Base-by-base conservation (phyloP, 2,797 vertebrate genomes). In the Phaenicophaeus curvirostris region DNA sequence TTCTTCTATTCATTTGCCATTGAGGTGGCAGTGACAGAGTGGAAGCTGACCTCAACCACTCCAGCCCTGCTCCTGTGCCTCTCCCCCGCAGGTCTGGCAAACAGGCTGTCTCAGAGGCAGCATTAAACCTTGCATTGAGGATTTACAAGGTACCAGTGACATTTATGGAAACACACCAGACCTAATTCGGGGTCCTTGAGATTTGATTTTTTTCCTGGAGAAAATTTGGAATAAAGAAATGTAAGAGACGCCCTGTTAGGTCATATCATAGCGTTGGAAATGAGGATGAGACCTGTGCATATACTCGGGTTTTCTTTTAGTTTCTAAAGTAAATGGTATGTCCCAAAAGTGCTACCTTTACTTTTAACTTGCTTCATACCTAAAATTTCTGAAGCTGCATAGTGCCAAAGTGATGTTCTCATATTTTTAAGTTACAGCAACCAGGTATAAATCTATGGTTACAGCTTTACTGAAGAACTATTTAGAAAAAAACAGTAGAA, bases 321-420 rank as follows among this genome's bases (percentile, higher is more conserved):
- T 67, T 85, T 89, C 42, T 83, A 3, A 79, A 35, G 11, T 31
- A 15, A 13, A 3, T 54, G 15, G 11, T 37, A 33, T 23, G 25
- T 66, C 23, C 28, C 27, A 5, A n/a, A 87, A 65, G 7, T 51
- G 6, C 35, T 66, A 31, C 27, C 37, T 80, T 67, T 57, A 74
- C 19, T 54, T 95, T 74, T 51, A 39, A 30, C 55, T 63, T 53
- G 8, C 30, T 92, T 75, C 11, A 15, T 63, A 67, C 63, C n/a
- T 65, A 35, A 76, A 79, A n/a, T 65, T 91, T 90, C 76, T 90
- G 79, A 96, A 95, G 62, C 61, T 95, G 48, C 63, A 73, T 84
- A 42, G 15, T 50, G 33, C 24, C 57, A 54, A 90, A 89, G 48
- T 54, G 73, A 54, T 73, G 14, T 79, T 95, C 63, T 90, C 23